Percentiles rank a stretch among this genome's conserved stretches.
phyloP scores from a whole-genome alignment of 2,888 invertebrate species.

The Ophion ellenae region DNA sequence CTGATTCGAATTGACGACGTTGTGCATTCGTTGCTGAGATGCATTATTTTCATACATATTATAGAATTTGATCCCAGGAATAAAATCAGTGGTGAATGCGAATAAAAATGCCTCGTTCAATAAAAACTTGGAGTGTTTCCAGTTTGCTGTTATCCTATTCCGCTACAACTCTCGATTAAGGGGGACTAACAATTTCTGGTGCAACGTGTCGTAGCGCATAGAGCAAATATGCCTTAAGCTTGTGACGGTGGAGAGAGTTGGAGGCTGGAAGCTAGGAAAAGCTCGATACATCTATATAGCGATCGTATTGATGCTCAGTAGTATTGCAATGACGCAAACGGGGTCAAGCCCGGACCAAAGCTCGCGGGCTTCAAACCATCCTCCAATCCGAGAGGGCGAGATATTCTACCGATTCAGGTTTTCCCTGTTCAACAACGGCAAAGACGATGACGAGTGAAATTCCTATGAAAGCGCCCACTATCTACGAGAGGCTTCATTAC shows the following conservation, averaged over 20 bases:
- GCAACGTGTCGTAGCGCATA: constrained; percentile 12
- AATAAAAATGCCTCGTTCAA: background rate
- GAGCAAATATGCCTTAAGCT: constrained; percentile 17
- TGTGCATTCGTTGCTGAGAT: no score
- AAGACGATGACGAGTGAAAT: constrained; percentile 28
- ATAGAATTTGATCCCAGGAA: no score
- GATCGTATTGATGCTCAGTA: constrained; percentile 21
- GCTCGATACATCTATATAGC: constrained; percentile 5
- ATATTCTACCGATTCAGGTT: constrained; percentile 34
- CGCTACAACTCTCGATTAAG: no score
- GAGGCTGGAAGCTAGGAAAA: constrained; percentile 18
- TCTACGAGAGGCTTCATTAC: constrained; percentile 41
- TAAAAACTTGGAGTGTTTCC: background rate
- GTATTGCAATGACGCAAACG: constrained; percentile 19
- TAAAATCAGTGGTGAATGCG: no score
- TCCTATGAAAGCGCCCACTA: background rate
- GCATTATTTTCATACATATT: no score
- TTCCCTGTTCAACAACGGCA: background rate
- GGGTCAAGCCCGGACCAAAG: constrained; percentile 25
- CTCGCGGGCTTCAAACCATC: constrained; percentile 10
- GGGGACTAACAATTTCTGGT: background rate
- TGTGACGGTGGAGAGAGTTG: background rate
- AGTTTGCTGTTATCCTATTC: constrained; percentile 2
- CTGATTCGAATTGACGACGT: no score
- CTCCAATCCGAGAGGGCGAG: constrained; percentile 12